phyloP scores from a whole-genome alignment of 2,113 vertebrate species.

The Scortum barcoo region DNA sequence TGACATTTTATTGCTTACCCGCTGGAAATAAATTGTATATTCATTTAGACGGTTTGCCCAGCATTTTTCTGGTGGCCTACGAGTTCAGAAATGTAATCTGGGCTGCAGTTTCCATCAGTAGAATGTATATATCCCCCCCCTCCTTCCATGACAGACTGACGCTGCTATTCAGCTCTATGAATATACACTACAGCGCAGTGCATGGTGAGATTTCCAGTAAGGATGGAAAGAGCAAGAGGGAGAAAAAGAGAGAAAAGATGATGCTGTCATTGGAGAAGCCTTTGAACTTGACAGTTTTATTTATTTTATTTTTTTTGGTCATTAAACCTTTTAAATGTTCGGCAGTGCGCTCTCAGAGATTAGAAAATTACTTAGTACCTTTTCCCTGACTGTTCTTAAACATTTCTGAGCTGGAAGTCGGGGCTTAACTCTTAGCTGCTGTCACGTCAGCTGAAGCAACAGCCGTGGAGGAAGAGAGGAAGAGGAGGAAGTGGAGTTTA shows the following conservation, averaged over 20 bases:
- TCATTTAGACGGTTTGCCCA: constrained; percentile 57
- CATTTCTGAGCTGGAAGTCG: constrained; percentile 52
- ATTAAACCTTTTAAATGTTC: constrained; percentile 78
- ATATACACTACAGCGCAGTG: background rate
- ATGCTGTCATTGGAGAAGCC: constrained; percentile 54
- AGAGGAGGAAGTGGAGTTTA: constrained; percentile 10
- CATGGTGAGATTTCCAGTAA: constrained; percentile 1
- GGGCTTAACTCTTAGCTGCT: constrained; percentile 62
- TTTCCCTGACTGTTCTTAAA: constrained; percentile 53
- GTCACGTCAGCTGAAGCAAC: constrained; percentile 49
- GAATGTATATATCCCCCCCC: constrained; percentile 18
- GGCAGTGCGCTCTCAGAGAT: constrained; percentile 69
- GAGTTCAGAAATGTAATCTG: constrained; percentile 65
- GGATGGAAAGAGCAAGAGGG: background rate
- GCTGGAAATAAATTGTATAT: constrained; percentile 64
- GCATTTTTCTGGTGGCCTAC: constrained; percentile 32
- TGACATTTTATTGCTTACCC: constrained; percentile 72
- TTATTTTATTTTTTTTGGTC: constrained; percentile 66
- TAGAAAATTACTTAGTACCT: constrained; percentile 70
- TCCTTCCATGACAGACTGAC: constrained; percentile 16
- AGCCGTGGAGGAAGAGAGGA: constrained; percentile 22
- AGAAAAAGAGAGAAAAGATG: constrained; percentile 3
- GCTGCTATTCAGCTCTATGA: constrained; percentile 25
- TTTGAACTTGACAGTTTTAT: constrained; percentile 71
- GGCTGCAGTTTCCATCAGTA: constrained; percentile 39